Conservation (phyloP, 2,797 vertebrate species). For the Iguana delicatissima region DNA sequence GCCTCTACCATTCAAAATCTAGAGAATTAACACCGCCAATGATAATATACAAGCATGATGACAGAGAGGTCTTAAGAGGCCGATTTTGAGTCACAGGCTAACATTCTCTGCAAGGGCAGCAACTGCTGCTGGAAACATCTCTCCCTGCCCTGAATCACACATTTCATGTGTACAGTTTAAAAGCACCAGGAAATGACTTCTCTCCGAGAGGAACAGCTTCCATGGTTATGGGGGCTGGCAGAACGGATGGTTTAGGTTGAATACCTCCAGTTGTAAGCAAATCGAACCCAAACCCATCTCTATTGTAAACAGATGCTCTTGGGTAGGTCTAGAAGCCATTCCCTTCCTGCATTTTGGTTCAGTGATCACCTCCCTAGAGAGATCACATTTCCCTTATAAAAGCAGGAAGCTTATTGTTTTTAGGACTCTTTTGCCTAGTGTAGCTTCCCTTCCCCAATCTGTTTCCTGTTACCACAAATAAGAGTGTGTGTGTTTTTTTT, state of each 20-base stretch:
- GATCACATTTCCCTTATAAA: slow-evolving; percentile 12
- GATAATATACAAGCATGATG: not conserved
- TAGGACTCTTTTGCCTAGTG: not conserved
- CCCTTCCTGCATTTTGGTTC: slow-evolving; percentile 26
- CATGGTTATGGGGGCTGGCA: not conserved
- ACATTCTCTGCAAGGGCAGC: not conserved
- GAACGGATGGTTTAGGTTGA: not conserved
- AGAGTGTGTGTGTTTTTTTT: not conserved
- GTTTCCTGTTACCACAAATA: slow-evolving; percentile 15
- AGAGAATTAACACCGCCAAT: not conserved
- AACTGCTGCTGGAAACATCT: no score
- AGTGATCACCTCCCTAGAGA: not conserved
- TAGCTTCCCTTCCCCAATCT: not conserved
- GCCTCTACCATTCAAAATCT: not conserved
- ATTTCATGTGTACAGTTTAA: slow-evolving; percentile 14
- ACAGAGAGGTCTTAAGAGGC: slow-evolving; percentile 11
- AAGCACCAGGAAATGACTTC: slow-evolving; percentile 35
- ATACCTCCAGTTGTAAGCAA: slow-evolving; percentile 19
- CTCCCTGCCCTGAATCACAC: not conserved
- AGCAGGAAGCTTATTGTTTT: not conserved
- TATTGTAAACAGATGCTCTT: not conserved
- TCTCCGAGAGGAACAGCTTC: slow-evolving; percentile 12
- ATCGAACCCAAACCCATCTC: slow-evolving; percentile 11
- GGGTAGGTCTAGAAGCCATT: slow-evolving; percentile 18
- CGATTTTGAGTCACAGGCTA: slow-evolving; percentile 5